These are phyloP conservation scores for Subacronicta megacephala DNA, from an alignment of 2,888 invertebrate genomes.

Conservation along the genomic window DNA sequence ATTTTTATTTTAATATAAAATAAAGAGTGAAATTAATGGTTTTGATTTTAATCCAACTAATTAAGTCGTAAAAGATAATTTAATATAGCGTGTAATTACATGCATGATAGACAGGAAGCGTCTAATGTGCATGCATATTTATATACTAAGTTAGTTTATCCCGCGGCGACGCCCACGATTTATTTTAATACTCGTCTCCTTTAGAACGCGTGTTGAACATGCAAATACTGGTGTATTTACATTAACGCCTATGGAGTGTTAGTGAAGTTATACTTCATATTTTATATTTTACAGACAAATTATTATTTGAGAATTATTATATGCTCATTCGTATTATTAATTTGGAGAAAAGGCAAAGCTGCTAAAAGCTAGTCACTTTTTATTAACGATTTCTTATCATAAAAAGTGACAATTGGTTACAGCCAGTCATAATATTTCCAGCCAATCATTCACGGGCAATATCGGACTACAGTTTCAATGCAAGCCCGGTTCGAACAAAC, in stretches of 20 bases:
- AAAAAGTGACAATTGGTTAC: background rate
- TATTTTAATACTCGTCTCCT: constrained; percentile 37
- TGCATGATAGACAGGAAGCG: constrained; percentile 35
- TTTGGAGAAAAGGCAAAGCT: too few species aligned
- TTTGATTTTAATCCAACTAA: constrained; percentile 4
- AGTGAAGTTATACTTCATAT: too few species aligned
- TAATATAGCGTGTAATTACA: constrained; percentile 33
- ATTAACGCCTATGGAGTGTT: constrained; percentile 41
- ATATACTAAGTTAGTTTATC: constrained; percentile 32
- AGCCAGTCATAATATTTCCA: constrained; percentile 1
- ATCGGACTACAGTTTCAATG: constrained; percentile 14
- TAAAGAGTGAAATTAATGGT: background rate
- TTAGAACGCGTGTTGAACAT: constrained; percentile 29
- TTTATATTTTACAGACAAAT: too few species aligned
- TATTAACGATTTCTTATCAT: background rate
- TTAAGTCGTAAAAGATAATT: constrained; percentile 21
- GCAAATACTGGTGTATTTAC: constrained; percentile 38
- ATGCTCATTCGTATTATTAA: too few species aligned
- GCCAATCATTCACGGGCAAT: constrained; percentile 30
- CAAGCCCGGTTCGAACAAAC: constrained; percentile 48
- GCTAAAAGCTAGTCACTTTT: background rate
- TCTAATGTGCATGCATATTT: constrained; percentile 50
- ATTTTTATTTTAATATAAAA: too few species aligned
- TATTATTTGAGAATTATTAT: too few species aligned
- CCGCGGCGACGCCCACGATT: constrained; percentile 40